Percentiles rank a stretch among this genome's conserved stretches.
Evolutionary conservation across 1,140 invertebrate genomes (phyloP).

Genomic region (Orius insidiosus): DNA sequence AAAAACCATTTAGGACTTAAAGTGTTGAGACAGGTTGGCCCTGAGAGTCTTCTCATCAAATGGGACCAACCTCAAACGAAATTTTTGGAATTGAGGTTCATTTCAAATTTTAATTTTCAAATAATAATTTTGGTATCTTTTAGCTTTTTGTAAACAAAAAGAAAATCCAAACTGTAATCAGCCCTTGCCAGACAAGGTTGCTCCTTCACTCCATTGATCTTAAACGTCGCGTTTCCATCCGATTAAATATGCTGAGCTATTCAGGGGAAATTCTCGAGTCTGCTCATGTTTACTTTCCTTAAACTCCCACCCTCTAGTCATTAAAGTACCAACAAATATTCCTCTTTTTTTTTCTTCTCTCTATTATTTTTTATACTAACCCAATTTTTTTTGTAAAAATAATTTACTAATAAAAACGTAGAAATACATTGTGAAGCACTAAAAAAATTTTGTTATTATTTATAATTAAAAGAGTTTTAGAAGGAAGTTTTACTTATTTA

Average conservation of each 20-base stretch:
- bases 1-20: constrained; percentile 17
- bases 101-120: neutral
- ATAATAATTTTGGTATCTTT: neutral
- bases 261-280: constrained; percentile 7
- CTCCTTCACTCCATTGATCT: constrained; percentile 17
- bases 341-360: too few species aligned
- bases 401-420: too few species aligned
- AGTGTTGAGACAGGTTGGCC: constrained; percentile 18
- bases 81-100: neutral
- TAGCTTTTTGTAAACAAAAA: constrained; percentile 16
- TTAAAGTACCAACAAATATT: too few species aligned
- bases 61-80: constrained; percentile 13
- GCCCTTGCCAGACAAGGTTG: constrained; percentile 10
- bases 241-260: constrained; percentile 12
- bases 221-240: constrained; percentile 10
- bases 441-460: too few species aligned
- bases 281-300: neutral
- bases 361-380: too few species aligned
- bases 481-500: too few species aligned
- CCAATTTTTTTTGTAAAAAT: too few species aligned
- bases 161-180: constrained; percentile 10
- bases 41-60: constrained; percentile 17
- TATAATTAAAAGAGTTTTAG: too few species aligned
- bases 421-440: too few species aligned
- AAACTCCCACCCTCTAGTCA: too few species aligned